A percentile compares a stretch with the other conserved stretches of the same genome.
phyloP scores from a whole-genome alignment of 2,797 vertebrate species.

The Spatula clypeata region DNA sequence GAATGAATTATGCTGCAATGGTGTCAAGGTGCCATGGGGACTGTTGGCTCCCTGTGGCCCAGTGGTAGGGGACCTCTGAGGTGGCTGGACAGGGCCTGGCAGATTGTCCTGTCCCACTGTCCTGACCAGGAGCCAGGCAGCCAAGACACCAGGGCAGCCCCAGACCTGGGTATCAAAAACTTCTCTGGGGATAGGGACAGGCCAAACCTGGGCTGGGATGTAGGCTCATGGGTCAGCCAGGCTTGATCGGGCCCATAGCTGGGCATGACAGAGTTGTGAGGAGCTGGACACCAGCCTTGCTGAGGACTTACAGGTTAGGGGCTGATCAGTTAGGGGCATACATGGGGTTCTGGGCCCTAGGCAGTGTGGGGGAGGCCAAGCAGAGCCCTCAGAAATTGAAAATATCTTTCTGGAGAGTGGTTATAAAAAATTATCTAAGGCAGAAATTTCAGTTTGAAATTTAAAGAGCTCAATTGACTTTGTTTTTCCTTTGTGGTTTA shows the following conservation, averaged over 20 bases:
- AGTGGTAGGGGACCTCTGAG: rapidly evolving
- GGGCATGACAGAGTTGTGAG: background rate
- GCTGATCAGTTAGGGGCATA: rapidly evolving
- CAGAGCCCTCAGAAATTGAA: background rate
- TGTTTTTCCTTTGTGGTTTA: background rate
- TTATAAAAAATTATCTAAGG: background rate
- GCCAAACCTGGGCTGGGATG: background rate
- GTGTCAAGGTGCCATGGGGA: rapidly evolving
- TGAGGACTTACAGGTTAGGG: rapidly evolving
- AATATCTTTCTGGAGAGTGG: background rate
- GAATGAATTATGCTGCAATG: background rate
- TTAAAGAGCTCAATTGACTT: background rate
- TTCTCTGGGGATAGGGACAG: background rate
- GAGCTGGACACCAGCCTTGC: background rate
- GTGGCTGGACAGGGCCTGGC: background rate
- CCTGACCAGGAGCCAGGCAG: background rate
- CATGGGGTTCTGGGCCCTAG: background rate
- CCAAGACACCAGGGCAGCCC: background rate
- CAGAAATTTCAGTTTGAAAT: background rate
- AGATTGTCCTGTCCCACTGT: background rate
- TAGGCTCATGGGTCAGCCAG: background rate
- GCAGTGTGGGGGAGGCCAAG: rapidly evolving
- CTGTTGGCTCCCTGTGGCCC: rapidly evolving
- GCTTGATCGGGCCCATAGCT: too few species aligned
- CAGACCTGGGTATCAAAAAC: background rate